Evolutionary conservation across 2,113 vertebrate genomes (phyloP), one percentile per base, ranked within the genome.

Genomic region (Rhynchomys soricoides): DNA sequence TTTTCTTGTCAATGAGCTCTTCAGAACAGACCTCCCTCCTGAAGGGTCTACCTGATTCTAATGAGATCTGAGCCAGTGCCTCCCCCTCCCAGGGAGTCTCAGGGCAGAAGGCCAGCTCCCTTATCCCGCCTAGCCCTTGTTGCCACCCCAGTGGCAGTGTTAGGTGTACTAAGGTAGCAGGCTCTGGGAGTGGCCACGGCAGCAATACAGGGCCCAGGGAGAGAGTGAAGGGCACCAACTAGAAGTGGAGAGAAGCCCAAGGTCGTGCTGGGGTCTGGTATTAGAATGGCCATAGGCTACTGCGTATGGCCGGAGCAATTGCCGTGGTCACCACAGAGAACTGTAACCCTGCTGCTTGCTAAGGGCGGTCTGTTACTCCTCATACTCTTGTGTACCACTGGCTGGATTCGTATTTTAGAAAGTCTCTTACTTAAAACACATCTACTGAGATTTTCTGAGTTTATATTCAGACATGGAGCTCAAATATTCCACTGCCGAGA

Each of bases 331-430:
- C 19, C 62, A 48, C 24, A n/a, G 34, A 57, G 68, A 11, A 17
- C 9, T 0, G 2, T 17, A 50, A 6, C 31, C 8, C 12, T 43
- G 50, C 16, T 50, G 15, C 15, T 31, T 40, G 37, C 40, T n/a
- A 68, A 50, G 21, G 12, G 37, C 17, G 45, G 52, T 75, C 45
- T 52, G 48, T 13, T 12, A 3, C 0, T 5, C 6, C 0, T 2
- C 6, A 0, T 16, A 15, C n/a, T 29, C 40, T 21, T 86, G 4
- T 0, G 0, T 22, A 16, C 19, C 40, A 2, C 1, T 29, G 29
- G 11, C 10, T 5, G 1, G 55, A 12, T 52, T 1, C 34, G 11
- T 21, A 59, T 4, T 52, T 75, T 77, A 15, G n/a, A 45, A 43
- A 31, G 6, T 17, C 21, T 62, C 59, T 40, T n/a, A 21, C 26